Evolutionary conservation across 2,797 vertebrate species (phyloP).

Genomic region (Pseudochromis fuscus): DNA sequence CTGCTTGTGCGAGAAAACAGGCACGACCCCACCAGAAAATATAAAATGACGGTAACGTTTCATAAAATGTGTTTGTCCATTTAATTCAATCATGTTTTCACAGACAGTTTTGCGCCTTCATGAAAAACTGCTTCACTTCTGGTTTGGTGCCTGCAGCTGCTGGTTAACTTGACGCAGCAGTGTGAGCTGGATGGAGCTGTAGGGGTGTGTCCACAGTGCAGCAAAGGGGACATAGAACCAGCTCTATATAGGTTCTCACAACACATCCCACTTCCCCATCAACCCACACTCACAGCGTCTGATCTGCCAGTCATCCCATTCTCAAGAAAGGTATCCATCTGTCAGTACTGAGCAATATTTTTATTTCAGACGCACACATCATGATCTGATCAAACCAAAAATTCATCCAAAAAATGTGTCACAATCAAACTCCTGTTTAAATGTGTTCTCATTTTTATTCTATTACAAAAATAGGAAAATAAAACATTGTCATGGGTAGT

Average conservation of each 20-base stretch:
- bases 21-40: too few species aligned
- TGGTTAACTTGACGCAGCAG: constrained; percentile 39
- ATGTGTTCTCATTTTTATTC: constrained; percentile 47
- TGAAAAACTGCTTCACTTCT: constrained; percentile 50
- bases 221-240: constrained; percentile 50
- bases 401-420: constrained; percentile 5
- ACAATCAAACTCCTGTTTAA: constrained; percentile 20
- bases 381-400: not conserved
- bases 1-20: too few species aligned
- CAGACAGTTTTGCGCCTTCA: not conserved
- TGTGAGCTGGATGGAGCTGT: constrained; percentile 18
- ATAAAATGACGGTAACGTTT: too few species aligned
- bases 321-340: not conserved
- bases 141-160: constrained; percentile 40
- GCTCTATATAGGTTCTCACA: not conserved
- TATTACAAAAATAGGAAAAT: constrained; percentile 42
- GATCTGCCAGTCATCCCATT: not conserved
- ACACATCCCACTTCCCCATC: not conserved
- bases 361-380: not conserved
- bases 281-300: not conserved
- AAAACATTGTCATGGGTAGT: constrained; percentile 21
- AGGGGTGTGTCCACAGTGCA: constrained; percentile 74
- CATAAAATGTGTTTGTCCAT: not conserved
- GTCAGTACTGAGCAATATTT: not conserved
- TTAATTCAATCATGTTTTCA: not conserved